These are phyloP conservation scores for Percopsis omiscomaycus DNA, from an alignment of 2,797 vertebrate genomes.

Conservation along the genomic window DNA sequence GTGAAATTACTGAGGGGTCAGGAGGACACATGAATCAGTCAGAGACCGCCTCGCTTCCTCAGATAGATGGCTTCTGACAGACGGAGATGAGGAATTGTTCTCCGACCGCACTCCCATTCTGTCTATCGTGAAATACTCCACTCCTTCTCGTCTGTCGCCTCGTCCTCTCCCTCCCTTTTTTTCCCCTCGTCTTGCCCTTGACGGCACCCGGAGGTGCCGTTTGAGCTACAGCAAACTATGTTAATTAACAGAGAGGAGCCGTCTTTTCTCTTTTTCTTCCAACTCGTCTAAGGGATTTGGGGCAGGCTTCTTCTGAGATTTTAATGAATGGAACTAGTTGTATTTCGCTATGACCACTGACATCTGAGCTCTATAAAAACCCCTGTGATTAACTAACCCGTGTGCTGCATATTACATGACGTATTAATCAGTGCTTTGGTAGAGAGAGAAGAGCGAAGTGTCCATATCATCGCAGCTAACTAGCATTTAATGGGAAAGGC, in stretches of 20 bases:
- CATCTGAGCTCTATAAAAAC: slow-evolving; percentile 48
- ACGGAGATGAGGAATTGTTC: slow-evolving; percentile 68
- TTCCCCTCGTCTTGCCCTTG: slow-evolving; percentile 38
- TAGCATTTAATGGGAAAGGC: slow-evolving; percentile 60
- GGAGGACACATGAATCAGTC: slow-evolving; percentile 62
- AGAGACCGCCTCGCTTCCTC: slow-evolving; percentile 59
- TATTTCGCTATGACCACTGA: slow-evolving; percentile 35
- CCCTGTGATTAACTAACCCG: slow-evolving; percentile 52
- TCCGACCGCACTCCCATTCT: slow-evolving; percentile 25
- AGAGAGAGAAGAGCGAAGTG: slow-evolving; percentile 38
- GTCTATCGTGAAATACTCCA: slow-evolving; percentile 13
- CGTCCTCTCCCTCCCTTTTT: slow-evolving; percentile 15
- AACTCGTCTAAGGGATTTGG: slow-evolving; percentile 40
- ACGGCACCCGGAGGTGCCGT: slow-evolving; percentile 48
- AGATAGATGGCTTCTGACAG: slow-evolving; percentile 69
- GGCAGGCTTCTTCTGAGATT: slow-evolving; percentile 19
- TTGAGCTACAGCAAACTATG: slow-evolving; percentile 48
- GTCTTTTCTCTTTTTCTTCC: slow-evolving; percentile 14
- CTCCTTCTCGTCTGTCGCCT: slow-evolving; percentile 23
- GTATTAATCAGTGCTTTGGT: slow-evolving; percentile 58
- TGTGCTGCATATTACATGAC: slow-evolving; percentile 48
- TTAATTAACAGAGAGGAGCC: slow-evolving; percentile 61
- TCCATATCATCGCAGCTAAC: slow-evolving; percentile 64
- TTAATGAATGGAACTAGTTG: not conserved
- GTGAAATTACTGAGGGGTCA: slow-evolving; percentile 71